These are phyloP conservation scores for Hofmannophila pseudospretella DNA, from an alignment of 2,888 invertebrate genomes.

Conservation along the genomic window DNA sequence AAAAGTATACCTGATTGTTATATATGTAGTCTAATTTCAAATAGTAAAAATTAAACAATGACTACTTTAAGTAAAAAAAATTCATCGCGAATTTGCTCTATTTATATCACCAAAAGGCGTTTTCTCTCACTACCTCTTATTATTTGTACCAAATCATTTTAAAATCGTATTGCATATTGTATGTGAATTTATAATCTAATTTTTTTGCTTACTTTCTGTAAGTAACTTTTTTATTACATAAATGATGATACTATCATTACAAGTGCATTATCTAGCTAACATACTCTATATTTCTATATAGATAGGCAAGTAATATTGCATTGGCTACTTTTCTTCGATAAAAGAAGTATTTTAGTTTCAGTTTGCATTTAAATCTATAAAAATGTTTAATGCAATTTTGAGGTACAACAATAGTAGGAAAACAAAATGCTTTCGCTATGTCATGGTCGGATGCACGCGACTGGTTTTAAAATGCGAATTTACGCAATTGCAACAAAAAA, in stretches of 20 bases:
- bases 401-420: slow-evolving; percentile 2
- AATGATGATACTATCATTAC: neutral
- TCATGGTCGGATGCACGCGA: slow-evolving; percentile 9
- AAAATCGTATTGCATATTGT: neutral
- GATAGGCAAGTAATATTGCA: no score
- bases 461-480: slow-evolving; percentile 10
- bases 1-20: no score
- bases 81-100: no score
- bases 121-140: neutral
- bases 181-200: neutral
- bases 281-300: no score
- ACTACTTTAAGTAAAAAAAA: no score
- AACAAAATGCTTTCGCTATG: slow-evolving; percentile 12
- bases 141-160: neutral
- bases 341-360: neutral
- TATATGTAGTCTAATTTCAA: no score
- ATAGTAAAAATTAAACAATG: no score
- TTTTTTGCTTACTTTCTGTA: neutral
- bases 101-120: no score
- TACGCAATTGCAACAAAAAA: slow-evolving; percentile 10
- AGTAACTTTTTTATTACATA: neutral
- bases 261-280: neutral
- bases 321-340: neutral
- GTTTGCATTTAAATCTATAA: slow-evolving; percentile 4
- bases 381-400: slow-evolving; percentile 9